A percentile compares a stretch with the other conserved stretches of the same genome.
phyloP scores from a whole-genome alignment of 2,797 vertebrate genomes.

The Cuculus canorus region DNA sequence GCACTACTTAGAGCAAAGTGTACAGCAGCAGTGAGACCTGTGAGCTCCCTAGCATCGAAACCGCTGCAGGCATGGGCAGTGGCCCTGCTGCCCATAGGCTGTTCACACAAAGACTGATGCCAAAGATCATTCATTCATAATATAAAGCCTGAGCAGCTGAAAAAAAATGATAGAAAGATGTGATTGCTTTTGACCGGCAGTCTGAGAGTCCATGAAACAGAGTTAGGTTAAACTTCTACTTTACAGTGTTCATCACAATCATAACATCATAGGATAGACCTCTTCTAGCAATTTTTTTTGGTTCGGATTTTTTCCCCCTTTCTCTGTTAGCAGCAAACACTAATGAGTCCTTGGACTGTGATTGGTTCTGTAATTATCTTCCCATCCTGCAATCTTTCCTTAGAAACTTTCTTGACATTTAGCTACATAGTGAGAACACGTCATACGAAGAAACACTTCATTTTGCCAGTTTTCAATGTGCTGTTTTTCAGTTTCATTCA shows the following conservation, averaged over 20 bases:
- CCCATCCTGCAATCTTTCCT: neutral
- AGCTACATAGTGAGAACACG: neutral
- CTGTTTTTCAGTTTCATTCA: conserved; percentile 17
- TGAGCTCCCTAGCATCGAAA: neutral
- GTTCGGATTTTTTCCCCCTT: neutral
- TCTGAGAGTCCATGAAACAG: neutral
- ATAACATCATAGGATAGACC: neutral
- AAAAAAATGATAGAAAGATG: neutral
- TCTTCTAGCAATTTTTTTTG: neutral
- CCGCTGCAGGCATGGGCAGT: rapidly evolving
- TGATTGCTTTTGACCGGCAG: neutral
- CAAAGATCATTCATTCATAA: neutral
- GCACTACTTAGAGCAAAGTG: neutral
- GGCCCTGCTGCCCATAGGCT: neutral
- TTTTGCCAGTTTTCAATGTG: neutral
- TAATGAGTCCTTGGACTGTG: neutral
- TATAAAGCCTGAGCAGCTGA: neutral
- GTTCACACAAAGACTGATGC: neutral
- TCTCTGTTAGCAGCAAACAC: neutral
- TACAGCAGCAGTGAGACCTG: neutral
- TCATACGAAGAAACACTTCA: neutral
- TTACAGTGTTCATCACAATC: neutral
- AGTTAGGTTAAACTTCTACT: neutral
- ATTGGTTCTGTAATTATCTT: neutral
- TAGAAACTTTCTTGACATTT: neutral